These are phyloP conservation scores for Hydra vulgaris DNA, from an alignment of 30 jellyfish, hydroid and myxozoan genomes.

Conservation along the genomic window DNA sequence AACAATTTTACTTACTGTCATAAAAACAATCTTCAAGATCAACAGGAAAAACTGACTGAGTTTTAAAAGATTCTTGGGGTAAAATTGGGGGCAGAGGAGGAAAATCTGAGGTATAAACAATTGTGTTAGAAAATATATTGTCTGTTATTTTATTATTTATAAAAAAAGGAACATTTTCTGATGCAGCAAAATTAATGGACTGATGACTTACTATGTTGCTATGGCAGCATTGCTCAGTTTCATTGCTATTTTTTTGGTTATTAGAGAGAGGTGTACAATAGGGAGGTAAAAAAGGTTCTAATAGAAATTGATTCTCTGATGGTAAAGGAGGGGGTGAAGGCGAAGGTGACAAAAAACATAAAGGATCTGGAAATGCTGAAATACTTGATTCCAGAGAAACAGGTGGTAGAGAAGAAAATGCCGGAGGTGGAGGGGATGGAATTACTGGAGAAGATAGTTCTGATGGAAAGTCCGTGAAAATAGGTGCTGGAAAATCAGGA, in stretches of 20 bases:
- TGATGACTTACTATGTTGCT: neutral
- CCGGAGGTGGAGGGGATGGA: conserved; percentile 13
- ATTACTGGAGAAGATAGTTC: neutral
- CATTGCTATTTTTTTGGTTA: neutral
- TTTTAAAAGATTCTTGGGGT: conserved; percentile 9
- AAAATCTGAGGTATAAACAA: neutral
- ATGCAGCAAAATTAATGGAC: no score
- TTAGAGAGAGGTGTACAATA: neutral
- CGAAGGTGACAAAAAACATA: neutral
- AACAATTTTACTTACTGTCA: neutral
- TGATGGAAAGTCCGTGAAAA: neutral
- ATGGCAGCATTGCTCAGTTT: neutral
- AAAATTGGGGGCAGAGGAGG: neutral
- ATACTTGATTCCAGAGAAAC: neutral
- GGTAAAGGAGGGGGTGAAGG: conserved; percentile 29
- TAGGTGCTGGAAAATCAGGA: conserved; percentile 25
- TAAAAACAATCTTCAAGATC: neutral
- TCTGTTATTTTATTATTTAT: neutral
- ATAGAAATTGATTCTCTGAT: no score
- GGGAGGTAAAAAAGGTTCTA: no score
- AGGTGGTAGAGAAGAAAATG: conserved; percentile 19
- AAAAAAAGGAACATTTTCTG: neutral
- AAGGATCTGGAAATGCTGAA: neutral
- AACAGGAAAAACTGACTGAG: neutral
- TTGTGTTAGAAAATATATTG: neutral